These are phyloP conservation scores for Squalus acanthias DNA, from an alignment of 2,797 vertebrate species.

Conservation along the genomic window DNA sequence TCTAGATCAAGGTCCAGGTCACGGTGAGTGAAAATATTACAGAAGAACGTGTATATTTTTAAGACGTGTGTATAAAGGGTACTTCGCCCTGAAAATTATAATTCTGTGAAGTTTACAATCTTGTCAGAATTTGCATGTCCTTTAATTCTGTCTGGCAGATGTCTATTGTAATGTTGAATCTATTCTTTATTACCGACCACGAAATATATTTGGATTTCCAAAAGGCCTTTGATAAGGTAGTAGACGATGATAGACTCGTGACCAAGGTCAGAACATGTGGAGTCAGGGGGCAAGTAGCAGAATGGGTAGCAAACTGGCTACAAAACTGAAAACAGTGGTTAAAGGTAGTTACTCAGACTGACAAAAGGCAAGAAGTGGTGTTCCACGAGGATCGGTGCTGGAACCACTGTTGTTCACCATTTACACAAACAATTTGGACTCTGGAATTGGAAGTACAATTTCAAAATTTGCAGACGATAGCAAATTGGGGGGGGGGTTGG, in stretches of 20 bases:
- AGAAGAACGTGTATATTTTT: neutral
- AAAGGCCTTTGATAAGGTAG: neutral
- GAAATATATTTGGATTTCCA: neutral
- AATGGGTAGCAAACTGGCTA: too few relatives aligned
- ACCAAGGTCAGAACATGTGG: too few relatives aligned
- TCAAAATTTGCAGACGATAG: too few relatives aligned
- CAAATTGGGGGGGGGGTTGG: too few relatives aligned
- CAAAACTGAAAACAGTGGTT: too few relatives aligned
- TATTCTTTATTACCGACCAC: neutral
- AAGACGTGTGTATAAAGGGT: neutral
- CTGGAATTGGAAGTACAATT: too few relatives aligned
- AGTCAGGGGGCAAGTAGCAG: too few relatives aligned
- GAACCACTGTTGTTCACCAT: too few relatives aligned
- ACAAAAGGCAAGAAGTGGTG: too few relatives aligned
- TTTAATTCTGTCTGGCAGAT: neutral
- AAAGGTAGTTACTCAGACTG: too few relatives aligned
- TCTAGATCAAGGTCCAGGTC: constrained; percentile 24
- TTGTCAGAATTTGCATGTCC: neutral
- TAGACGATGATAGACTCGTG: neutral
- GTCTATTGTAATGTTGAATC: neutral
- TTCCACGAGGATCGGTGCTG: too few relatives aligned
- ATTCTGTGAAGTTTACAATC: neutral
- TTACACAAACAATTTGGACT: too few relatives aligned
- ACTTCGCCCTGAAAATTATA: neutral
- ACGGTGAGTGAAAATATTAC: neutral